These are phyloP conservation scores for Eristalis intricaria DNA, from an alignment of 2,888 invertebrate genomes.

Conservation along the genomic window DNA sequence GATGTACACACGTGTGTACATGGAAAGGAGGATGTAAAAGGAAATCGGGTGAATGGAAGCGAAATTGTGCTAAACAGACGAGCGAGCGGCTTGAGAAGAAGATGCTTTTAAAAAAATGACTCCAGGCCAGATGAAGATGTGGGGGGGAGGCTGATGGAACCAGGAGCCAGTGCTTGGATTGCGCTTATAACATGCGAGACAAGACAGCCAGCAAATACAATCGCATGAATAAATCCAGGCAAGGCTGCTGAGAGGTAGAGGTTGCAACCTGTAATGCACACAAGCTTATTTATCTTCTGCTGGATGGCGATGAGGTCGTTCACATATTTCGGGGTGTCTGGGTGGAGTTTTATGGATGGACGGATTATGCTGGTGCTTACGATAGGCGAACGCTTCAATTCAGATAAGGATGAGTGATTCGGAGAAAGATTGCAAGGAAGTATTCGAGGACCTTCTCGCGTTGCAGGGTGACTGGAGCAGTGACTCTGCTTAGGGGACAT, in stretches of 20 bases:
- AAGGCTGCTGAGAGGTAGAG: slow-evolving; percentile 26
- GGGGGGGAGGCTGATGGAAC: neutral
- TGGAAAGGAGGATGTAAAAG: neutral
- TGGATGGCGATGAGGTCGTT: slow-evolving; percentile 21
- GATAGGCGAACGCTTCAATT: neutral
- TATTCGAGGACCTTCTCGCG: neutral
- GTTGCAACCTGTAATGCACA: slow-evolving; percentile 44
- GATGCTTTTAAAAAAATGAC: slow-evolving; percentile 65
- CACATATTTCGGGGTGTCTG: slow-evolving; percentile 4
- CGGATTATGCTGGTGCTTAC: neutral
- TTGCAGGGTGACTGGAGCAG: neutral
- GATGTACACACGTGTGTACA: neutral
- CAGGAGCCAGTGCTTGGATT: neutral
- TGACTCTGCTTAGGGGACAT: too few relatives aligned
- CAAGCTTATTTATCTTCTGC: slow-evolving; percentile 25
- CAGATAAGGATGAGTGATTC: neutral
- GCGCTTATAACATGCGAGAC: slow-evolving; percentile 11
- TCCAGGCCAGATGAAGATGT: slow-evolving; percentile 32
- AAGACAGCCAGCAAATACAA: slow-evolving; percentile 18
- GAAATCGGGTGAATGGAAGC: slow-evolving; percentile 28
- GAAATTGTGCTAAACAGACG: slow-evolving; percentile 57
- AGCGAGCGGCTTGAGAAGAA: slow-evolving; percentile 36
- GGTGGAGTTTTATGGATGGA: neutral
- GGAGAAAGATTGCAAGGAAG: neutral
- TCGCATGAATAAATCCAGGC: slow-evolving; percentile 44